These are phyloP conservation scores for Bhutanitis thaidina DNA, from an alignment of 2,888 invertebrate genomes.

Conservation along the genomic window DNA sequence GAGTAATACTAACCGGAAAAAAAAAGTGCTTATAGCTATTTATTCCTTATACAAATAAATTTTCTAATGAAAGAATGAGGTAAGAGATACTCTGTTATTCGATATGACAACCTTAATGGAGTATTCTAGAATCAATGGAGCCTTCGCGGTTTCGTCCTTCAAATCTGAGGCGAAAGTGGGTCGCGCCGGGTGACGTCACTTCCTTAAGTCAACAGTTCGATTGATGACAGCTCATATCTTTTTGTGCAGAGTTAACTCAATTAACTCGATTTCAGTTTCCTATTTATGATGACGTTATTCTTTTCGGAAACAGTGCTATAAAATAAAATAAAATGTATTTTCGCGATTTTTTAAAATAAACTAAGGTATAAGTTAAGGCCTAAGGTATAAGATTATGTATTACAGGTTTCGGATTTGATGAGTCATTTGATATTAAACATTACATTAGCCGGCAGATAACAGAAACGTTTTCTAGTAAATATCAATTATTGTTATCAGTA, in stretches of 20 bases:
- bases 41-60: too few relatives aligned
- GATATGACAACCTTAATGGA: not conserved
- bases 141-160: not conserved
- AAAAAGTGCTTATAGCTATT: too few relatives aligned
- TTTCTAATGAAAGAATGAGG: too few relatives aligned
- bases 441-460: not conserved
- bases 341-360: too few relatives aligned
- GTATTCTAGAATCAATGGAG: conserved; percentile 6
- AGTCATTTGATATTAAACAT: conserved; percentile 1
- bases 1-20: too few relatives aligned
- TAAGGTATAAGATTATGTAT: too few relatives aligned
- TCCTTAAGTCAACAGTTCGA: conserved; percentile 12
- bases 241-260: not conserved
- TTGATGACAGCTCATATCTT: not conserved
- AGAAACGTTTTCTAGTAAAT: not conserved
- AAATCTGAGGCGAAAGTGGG: conserved; percentile 21
- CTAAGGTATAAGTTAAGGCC: too few relatives aligned
- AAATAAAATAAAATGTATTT: too few relatives aligned
- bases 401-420: not conserved
- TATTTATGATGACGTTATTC: too few relatives aligned
- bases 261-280: too few relatives aligned
- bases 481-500: conserved; percentile 6
- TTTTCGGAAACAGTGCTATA: too few relatives aligned
- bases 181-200: conserved; percentile 16
- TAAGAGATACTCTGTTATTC: not conserved